A percentile compares a stretch with the other conserved stretches of the same genome.
Conservation (phyloP, 1,140 invertebrate genomes). For the Mactra quadrangularis region DNA sequence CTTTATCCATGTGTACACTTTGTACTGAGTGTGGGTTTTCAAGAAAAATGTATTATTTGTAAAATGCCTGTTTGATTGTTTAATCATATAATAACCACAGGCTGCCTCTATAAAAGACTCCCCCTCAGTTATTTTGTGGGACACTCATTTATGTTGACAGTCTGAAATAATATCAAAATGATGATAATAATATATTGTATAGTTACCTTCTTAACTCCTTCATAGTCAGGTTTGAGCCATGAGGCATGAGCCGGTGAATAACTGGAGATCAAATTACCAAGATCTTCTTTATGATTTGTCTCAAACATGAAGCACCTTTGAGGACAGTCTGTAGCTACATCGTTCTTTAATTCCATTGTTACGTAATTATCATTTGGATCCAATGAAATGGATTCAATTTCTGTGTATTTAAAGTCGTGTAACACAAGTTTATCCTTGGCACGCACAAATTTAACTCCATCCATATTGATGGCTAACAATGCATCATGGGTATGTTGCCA, state of each 20-base stretch:
- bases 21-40: no score
- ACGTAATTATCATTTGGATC: slow-evolving; percentile 96
- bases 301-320: slow-evolving; percentile 96
- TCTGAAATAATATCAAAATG: no score
- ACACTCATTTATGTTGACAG: no score
- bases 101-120: no score
- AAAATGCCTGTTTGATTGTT: no score
- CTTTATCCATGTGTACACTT: no score
- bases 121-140: no score
- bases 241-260: slow-evolving; percentile 93
- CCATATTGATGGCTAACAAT: slow-evolving; percentile 94
- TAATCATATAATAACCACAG: no score
- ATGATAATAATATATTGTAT: no score
- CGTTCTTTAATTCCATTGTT: slow-evolving; percentile 89
- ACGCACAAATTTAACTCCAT: slow-evolving; percentile 88
- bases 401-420: slow-evolving; percentile 77
- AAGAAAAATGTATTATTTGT: no score
- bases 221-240: slow-evolving; percentile 93
- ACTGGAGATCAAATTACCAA: slow-evolving; percentile 95
- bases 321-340: slow-evolving; percentile 87
- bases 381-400: slow-evolving; percentile 88
- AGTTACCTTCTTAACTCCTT: slow-evolving; percentile 86
- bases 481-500: slow-evolving; percentile 92
- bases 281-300: slow-evolving; percentile 93
- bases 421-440: slow-evolving; percentile 79